A percentile compares a stretch with the other conserved stretches of the same genome.
These are phyloP conservation scores for Falco rusticolus DNA, from an alignment of 2,797 vertebrate species.

Conservation along the genomic window DNA sequence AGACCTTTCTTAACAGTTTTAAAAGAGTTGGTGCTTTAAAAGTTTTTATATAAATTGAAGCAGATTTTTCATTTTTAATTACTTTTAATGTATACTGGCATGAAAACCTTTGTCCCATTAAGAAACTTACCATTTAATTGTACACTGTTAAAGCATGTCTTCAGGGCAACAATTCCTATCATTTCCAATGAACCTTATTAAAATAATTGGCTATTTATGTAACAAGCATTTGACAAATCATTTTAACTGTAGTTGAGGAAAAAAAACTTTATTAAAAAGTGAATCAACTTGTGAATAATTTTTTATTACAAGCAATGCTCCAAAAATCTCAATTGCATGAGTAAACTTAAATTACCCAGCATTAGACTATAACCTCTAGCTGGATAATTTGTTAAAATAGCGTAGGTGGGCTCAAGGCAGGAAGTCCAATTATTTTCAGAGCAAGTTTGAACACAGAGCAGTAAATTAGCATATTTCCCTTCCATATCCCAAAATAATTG, in stretches of 20 bases:
- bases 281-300: not conserved
- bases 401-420: not conserved
- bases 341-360: not conserved
- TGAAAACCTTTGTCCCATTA: constrained; percentile 42
- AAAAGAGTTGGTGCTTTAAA: not conserved
- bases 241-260: constrained; percentile 64
- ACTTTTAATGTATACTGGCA: constrained; percentile 42
- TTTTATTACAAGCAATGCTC: not conserved
- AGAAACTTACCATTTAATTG: constrained; percentile 64
- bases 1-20: not conserved
- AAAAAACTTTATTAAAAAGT: constrained; percentile 6
- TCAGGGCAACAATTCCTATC: constrained; percentile 74
- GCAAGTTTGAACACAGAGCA: not conserved
- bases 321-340: not conserved
- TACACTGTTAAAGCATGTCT: constrained; percentile 54
- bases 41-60: not conserved
- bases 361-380: not conserved
- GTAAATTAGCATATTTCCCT: not conserved
- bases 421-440: not conserved
- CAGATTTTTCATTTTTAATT: constrained; percentile 45
- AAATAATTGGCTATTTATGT: constrained; percentile 81
- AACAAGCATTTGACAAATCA: constrained; percentile 75
- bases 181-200: constrained; percentile 81
- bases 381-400: not conserved
- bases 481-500: not conserved